Conservation (phyloP, 2,888 invertebrate species). For the Acleris holmiana region DNA sequence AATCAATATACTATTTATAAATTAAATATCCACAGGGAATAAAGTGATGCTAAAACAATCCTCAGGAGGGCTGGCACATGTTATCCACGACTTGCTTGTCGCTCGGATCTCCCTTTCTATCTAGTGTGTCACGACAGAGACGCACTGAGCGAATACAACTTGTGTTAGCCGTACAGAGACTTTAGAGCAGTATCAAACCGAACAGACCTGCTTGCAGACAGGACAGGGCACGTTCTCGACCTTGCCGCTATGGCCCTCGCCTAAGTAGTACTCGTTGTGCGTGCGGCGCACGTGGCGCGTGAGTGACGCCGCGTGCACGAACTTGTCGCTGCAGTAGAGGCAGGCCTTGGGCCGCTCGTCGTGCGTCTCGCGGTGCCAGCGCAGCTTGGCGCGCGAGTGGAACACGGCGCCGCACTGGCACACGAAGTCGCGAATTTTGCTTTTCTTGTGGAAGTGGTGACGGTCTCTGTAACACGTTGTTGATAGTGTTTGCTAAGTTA, state of each 20-base stretch:
- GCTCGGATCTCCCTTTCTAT: too few species aligned
- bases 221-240: slow-evolving; percentile 91
- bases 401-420: slow-evolving; percentile 92
- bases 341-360: slow-evolving; percentile 93
- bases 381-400: slow-evolving; percentile 92
- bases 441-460: slow-evolving; percentile 89
- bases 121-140: too few species aligned
- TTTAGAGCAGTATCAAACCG: background rate
- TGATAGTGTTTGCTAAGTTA: background rate
- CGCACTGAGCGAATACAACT: too few species aligned
- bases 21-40: too few species aligned
- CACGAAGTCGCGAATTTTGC: slow-evolving; percentile 88
- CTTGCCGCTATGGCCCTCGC: slow-evolving; percentile 85
- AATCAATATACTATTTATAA: too few species aligned
- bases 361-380: slow-evolving; percentile 94
- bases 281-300: slow-evolving; percentile 92
- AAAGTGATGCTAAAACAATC: too few species aligned
- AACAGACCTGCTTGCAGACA: slow-evolving; percentile 86
- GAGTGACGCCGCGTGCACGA: slow-evolving; percentile 92
- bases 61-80: too few species aligned
- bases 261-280: slow-evolving; percentile 90
- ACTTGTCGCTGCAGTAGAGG: slow-evolving; percentile 93
- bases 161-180: too few species aligned
- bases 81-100: too few species aligned
- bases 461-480: slow-evolving; percentile 76